Evolutionary conservation across 1,140 invertebrate species (phyloP).

Genomic region (Stegodyphus mimosarum): DNA sequence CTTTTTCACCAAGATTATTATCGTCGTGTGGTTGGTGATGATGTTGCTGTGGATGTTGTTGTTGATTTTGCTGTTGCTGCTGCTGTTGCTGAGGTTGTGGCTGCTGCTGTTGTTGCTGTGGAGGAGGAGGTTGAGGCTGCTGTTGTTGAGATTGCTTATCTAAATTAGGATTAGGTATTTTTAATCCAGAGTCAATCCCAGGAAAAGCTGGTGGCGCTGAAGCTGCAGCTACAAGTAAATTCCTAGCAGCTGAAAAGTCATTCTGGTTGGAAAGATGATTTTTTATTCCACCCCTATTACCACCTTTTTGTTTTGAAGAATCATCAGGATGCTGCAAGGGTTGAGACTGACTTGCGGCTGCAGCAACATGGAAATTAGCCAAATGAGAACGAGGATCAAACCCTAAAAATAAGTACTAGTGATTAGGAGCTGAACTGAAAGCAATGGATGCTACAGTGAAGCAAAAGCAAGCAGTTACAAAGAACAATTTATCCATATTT

Average conservation of each 20-base stretch:
- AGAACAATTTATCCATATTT: too few relatives aligned
- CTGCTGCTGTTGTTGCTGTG: slow-evolving; percentile 19
- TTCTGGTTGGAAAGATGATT: slow-evolving; percentile 49
- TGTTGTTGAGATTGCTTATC: slow-evolving; percentile 56
- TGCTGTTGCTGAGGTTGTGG: slow-evolving; percentile 21
- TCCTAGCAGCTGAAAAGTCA: slow-evolving; percentile 44
- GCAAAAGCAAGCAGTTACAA: too few relatives aligned
- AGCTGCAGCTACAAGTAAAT: slow-evolving; percentile 50
- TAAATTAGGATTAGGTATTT: slow-evolving; percentile 50
- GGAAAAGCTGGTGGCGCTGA: slow-evolving; percentile 62
- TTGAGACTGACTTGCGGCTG: slow-evolving; percentile 31
- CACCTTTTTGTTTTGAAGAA: slow-evolving; percentile 43
- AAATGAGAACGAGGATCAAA: slow-evolving; percentile 61
- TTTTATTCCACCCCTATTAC: slow-evolving; percentile 21
- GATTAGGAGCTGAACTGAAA: too few relatives aligned
- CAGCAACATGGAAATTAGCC: slow-evolving; percentile 57
- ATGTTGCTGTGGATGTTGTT: slow-evolving; percentile 40
- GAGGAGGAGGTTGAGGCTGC: slow-evolving; percentile 28
- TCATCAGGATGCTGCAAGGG: slow-evolving; percentile 35
- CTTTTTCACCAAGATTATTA: slow-evolving; percentile 23
- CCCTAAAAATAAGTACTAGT: slow-evolving; percentile 15
- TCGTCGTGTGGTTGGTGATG: slow-evolving; percentile 32
- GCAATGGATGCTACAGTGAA: too few relatives aligned
- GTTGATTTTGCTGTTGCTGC: slow-evolving; percentile 30
- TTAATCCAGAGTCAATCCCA: slow-evolving; percentile 58